Conservation (phyloP, 2,797 vertebrate genomes). For the Apogon hyalosoma region DNA sequence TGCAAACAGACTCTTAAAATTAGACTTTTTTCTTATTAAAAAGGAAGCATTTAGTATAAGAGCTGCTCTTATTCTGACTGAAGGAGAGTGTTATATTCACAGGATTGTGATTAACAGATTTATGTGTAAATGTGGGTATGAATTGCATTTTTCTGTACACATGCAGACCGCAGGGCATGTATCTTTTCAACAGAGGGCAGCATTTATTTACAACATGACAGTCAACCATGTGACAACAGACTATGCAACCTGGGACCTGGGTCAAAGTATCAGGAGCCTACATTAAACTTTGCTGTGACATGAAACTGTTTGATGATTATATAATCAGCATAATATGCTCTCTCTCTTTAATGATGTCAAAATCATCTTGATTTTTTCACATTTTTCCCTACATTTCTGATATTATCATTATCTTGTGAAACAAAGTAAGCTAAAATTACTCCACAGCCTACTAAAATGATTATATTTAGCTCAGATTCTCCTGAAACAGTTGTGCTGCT, state of each 20-base stretch:
- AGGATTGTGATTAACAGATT: not conserved
- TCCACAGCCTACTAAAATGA: too few relatives aligned
- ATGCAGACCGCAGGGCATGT: not conserved
- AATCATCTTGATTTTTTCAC: too few relatives aligned
- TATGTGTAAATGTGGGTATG: not conserved
- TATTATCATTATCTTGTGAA: constrained; percentile 7
- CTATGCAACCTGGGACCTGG: not conserved
- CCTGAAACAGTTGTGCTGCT: not conserved
- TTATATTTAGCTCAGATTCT: not conserved
- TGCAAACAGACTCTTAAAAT: not conserved
- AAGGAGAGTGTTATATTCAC: too few relatives aligned
- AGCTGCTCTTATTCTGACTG: too few relatives aligned
- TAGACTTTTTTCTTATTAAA: not conserved
- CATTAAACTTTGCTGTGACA: constrained; percentile 10
- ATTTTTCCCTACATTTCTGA: not conserved
- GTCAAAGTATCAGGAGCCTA: constrained; percentile 11
- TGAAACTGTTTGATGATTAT: not conserved
- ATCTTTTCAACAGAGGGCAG: constrained; percentile 70
- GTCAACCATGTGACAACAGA: not conserved
- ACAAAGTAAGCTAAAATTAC: too few relatives aligned
- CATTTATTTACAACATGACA: constrained; percentile 47
- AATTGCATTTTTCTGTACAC: not conserved
- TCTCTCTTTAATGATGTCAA: too few relatives aligned
- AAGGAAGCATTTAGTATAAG: too few relatives aligned
- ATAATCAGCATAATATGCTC: not conserved